These are phyloP conservation scores for Notolepis coatsorum DNA, from an alignment of 2,797 vertebrate species.

Conservation along the genomic window DNA sequence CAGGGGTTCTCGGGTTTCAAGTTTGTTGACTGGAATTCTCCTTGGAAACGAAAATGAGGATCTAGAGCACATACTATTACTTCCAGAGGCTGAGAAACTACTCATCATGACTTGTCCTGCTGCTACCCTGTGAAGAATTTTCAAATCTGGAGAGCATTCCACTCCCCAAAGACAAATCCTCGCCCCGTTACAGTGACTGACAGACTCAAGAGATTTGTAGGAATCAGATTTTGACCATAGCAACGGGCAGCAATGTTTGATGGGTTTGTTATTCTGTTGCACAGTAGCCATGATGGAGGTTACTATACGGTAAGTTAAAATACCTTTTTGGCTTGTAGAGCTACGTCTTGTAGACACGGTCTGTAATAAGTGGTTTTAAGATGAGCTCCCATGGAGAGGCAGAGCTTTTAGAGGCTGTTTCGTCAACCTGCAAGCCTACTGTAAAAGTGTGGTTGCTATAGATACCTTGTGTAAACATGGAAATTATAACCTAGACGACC, in stretches of 20 bases:
- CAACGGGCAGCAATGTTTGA: slow-evolving; percentile 8
- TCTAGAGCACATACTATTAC: background rate
- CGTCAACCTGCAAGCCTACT: too few relatives aligned
- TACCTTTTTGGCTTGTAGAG: too few relatives aligned
- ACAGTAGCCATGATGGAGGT: slow-evolving; percentile 13
- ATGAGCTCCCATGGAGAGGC: too few relatives aligned
- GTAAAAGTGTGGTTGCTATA: too few relatives aligned
- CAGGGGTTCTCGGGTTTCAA: slow-evolving; percentile 20
- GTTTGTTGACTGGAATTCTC: background rate
- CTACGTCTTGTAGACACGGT: background rate
- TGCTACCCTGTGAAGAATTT: background rate
- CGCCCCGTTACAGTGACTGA: background rate
- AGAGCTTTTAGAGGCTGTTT: too few relatives aligned
- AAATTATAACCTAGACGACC: too few relatives aligned
- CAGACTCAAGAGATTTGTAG: background rate
- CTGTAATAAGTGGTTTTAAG: too few relatives aligned
- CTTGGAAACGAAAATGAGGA: slow-evolving; percentile 16
- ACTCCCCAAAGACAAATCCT: background rate
- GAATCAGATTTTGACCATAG: slow-evolving; percentile 16
- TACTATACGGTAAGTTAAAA: too few relatives aligned
- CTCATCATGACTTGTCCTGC: slow-evolving; percentile 16
- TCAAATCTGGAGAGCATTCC: background rate
- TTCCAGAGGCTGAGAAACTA: slow-evolving; percentile 24
- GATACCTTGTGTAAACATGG: too few relatives aligned
- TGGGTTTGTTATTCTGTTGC: slow-evolving; percentile 27